phyloP scores from a whole-genome alignment of 2,888 invertebrate genomes.

The Drosophila mimetica region DNA sequence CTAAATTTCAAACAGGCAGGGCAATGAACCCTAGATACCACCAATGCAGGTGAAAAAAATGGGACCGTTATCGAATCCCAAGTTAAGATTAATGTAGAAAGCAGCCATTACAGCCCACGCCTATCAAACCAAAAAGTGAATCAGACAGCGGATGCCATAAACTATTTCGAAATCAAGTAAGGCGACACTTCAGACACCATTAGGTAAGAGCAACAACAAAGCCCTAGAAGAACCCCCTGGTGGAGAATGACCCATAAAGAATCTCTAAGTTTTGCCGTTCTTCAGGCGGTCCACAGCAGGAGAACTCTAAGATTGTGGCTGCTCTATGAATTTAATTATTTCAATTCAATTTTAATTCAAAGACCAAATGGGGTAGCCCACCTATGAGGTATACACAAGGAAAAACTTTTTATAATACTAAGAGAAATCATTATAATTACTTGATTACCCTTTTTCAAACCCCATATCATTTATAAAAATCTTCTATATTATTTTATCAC shows the following conservation, averaged over 20 bases:
- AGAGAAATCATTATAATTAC: too few species aligned
- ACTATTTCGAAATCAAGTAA: slow-evolving; percentile 39
- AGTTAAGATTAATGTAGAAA: slow-evolving; percentile 21
- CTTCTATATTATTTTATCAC: too few species aligned
- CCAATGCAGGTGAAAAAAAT: slow-evolving; percentile 43
- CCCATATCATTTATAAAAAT: too few species aligned
- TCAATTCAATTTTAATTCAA: slow-evolving; percentile 30
- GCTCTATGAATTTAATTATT: slow-evolving; percentile 28
- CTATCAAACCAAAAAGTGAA: slow-evolving; percentile 37
- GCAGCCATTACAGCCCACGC: slow-evolving; percentile 25
- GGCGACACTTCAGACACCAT: slow-evolving; percentile 31
- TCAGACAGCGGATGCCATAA: slow-evolving; percentile 64
- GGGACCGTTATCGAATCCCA: slow-evolving; percentile 8
- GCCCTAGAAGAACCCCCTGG: slow-evolving; percentile 19
- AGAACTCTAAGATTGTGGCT: slow-evolving; percentile 19
- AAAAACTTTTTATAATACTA: too few species aligned
- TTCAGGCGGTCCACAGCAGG: slow-evolving; percentile 38
- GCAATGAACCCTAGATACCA: neutral
- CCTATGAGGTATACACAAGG: slow-evolving; percentile 6
- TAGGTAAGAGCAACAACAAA: slow-evolving; percentile 17
- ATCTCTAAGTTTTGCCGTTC: slow-evolving; percentile 25
- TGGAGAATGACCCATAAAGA: slow-evolving; percentile 31
- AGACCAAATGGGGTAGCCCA: neutral
- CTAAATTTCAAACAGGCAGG: neutral
- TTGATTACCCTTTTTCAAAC: too few species aligned